phyloP scores from a whole-genome alignment of 1,140 invertebrate species.

The Calliphora vicina region DNA sequence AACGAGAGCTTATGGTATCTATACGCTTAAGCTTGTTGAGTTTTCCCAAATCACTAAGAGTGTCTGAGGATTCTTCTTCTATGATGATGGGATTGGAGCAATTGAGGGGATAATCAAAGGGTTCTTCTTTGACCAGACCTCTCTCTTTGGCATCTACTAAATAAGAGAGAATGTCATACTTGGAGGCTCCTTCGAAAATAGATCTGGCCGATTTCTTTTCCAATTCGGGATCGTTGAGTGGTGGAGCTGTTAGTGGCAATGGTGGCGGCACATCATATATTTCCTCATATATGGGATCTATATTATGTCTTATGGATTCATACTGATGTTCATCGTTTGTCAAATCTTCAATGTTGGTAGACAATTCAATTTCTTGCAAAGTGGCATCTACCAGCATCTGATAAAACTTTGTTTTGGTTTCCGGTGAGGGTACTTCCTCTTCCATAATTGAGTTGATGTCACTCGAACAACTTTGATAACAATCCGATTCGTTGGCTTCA shows the following conservation, averaged over 20 bases:
- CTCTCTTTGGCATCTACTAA: slow-evolving; percentile 84
- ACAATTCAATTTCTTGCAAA: slow-evolving; percentile 70
- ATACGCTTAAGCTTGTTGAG: slow-evolving; percentile 37
- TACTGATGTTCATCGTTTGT: slow-evolving; percentile 71
- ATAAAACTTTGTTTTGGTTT: slow-evolving; percentile 72
- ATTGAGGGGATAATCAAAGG: slow-evolving; percentile 68
- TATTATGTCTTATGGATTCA: slow-evolving; percentile 74
- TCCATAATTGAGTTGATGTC: slow-evolving; percentile 67
- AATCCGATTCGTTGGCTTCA: slow-evolving; percentile 67
- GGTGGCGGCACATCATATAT: slow-evolving; percentile 82
- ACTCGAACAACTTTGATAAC: slow-evolving; percentile 72
- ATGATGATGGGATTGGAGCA: slow-evolving; percentile 67
- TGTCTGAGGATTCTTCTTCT: slow-evolving; percentile 67
- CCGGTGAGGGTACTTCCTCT: slow-evolving; percentile 54
- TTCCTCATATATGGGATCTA: slow-evolving; percentile 90
- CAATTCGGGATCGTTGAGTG: slow-evolving; percentile 71
- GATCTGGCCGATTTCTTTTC: slow-evolving; percentile 72
- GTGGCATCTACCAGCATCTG: slow-evolving; percentile 73
- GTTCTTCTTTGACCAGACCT: slow-evolving; percentile 72
- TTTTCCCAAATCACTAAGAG: slow-evolving; percentile 62
- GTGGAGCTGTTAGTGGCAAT: slow-evolving; percentile 77
- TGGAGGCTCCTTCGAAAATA: slow-evolving; percentile 85
- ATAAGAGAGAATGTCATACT: slow-evolving; percentile 88
- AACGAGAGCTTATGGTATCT: slow-evolving; percentile 65
- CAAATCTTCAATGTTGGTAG: slow-evolving; percentile 66